Base-by-base conservation (phyloP, 2,113 vertebrate species). In the Nymphicus hollandicus region DNA sequence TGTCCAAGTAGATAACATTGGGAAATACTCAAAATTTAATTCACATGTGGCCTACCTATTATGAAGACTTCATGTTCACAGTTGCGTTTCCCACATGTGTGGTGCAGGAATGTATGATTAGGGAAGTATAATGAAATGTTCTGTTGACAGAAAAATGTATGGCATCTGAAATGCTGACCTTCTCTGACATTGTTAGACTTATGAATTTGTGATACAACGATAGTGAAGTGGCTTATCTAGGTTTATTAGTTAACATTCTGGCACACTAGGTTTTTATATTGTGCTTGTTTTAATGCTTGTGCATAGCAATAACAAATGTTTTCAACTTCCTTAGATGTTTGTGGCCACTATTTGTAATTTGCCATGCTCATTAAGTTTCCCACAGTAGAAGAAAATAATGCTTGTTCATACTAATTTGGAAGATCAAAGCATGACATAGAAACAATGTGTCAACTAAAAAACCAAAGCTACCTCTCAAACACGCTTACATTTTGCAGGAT, bases 121-220 rank as follows among this genome's bases (percentile, higher is more conserved):
- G 63, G 66, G 74, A 85, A 87, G 55, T 46, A 50, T 93, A 89
- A 90, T 86, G 81, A 86, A 89, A 65, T 80, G 49, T 65, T 68
- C 63, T 94, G 88, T 79, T 93, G 93, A 91, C 88, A 91, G 81
- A 61, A 27, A 91, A 93, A 89, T 94, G 90, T 81, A 55, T 93
- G 88, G 88, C 84, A 95, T 97, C 88, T 89, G 66, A 68, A 65
- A 69, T 69, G 33, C 56, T 93, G 85, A 61, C 74, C 81, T 86
- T 9, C 63, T 46, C 2, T 65, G 92, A 56, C 85, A 91, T 79
- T 9, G 7, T 41, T 31, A 35, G 56, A 33, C 70, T 64, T 93
- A 31, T 19, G 44, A n/a, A 85, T 33, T 79, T 93, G 43, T 50
- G 31, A 46, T 71, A 53, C 43, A 71, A 28, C 52, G 33, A 33